Evolutionary conservation across 1,140 invertebrate genomes (phyloP).

Genomic region (Lepidostoma basale): DNA sequence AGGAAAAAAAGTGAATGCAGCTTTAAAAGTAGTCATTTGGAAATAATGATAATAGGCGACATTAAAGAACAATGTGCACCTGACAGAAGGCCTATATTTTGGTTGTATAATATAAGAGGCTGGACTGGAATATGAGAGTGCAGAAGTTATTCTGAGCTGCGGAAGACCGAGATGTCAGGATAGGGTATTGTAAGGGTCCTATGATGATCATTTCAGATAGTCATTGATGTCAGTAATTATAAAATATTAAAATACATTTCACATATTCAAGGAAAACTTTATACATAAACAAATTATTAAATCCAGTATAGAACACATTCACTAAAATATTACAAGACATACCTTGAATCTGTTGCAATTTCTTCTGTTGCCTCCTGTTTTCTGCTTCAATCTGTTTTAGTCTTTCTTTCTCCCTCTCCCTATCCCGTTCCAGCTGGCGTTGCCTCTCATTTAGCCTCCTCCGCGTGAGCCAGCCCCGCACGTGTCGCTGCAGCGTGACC

Average conservation of each 20-base stretch:
- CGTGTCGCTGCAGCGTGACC: conserved; percentile 70
- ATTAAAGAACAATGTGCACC: too few relatives aligned
- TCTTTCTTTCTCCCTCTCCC: conserved; percentile 52
- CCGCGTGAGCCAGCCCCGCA: conserved; percentile 68
- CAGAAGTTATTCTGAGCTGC: too few relatives aligned
- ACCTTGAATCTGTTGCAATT: conserved; percentile 33
- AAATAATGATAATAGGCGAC: too few relatives aligned
- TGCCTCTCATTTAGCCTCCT: conserved; percentile 58
- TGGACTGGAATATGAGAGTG: too few relatives aligned
- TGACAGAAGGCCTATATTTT: too few relatives aligned
- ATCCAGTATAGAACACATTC: not conserved
- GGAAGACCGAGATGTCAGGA: too few relatives aligned
- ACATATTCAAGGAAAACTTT: not conserved
- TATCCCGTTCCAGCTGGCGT: conserved; percentile 53
- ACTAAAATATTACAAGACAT: conserved; percentile 26
- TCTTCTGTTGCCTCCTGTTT: conserved; percentile 52
- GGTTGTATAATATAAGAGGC: too few relatives aligned
- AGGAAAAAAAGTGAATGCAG: too few relatives aligned
- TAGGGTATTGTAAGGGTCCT: too few relatives aligned
- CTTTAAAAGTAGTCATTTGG: too few relatives aligned
- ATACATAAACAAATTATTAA: not conserved
- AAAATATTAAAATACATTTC: not conserved
- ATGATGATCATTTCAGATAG: too few relatives aligned
- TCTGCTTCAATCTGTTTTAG: conserved; percentile 49
- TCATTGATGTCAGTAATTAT: too few relatives aligned